Conservation (phyloP, 2,113 vertebrate species). For the rabbit (Oryctolagus cuniculus) region DNA sequence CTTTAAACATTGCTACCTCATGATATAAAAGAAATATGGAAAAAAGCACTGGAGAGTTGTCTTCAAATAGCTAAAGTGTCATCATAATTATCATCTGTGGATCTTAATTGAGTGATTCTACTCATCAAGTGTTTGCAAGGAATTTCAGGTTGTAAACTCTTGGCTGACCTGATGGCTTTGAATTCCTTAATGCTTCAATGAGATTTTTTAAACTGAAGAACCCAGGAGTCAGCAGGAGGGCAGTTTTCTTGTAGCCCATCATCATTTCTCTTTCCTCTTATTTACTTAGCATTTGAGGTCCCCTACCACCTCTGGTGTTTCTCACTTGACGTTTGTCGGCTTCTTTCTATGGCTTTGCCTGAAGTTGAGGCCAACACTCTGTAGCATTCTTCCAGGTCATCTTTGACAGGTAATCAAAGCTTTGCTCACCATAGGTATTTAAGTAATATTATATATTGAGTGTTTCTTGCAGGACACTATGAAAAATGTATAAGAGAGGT, state of each 20-base stretch:
- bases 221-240: not conserved
- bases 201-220: not conserved
- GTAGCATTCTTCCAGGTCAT: not conserved
- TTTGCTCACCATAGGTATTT: not conserved
- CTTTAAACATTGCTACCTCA: not conserved
- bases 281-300: not conserved
- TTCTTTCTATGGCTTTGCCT: not conserved
- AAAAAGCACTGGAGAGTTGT: not conserved
- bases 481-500: not conserved
- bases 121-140: not conserved
- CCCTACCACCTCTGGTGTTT: not conserved
- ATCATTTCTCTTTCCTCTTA: not conserved
- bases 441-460: not conserved
- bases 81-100: not conserved
- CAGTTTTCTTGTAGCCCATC: not conserved
- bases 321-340: not conserved
- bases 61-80: not conserved
- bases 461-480: not conserved
- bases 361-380: not conserved
- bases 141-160: not conserved
- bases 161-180: not conserved
- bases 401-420: not conserved
- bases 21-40: not conserved
- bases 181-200: not conserved
- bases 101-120: not conserved